Percentiles rank a stretch among this genome's conserved stretches.
These are phyloP conservation scores for Physocephala rufipes DNA, from an alignment of 2,888 invertebrate genomes.

Conservation along the genomic window DNA sequence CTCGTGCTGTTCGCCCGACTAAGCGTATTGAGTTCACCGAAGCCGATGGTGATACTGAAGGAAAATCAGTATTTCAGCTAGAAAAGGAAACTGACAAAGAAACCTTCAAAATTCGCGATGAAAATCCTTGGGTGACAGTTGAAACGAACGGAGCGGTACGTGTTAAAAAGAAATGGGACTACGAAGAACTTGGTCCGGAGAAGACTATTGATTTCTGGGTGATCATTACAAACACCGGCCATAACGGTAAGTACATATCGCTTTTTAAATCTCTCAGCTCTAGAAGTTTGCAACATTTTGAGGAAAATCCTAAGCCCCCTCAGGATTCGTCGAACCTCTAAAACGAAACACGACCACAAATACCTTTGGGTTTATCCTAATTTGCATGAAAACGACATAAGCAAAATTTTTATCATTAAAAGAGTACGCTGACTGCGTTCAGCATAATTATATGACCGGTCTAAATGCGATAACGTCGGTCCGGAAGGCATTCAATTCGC, in stretches of 20 bases:
- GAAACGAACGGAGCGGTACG: constrained; percentile 91
- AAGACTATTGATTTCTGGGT: constrained; percentile 97
- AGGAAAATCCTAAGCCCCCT: neutral
- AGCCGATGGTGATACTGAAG: constrained; percentile 88
- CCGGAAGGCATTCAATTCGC: too few relatives aligned
- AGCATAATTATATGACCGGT: too few relatives aligned
- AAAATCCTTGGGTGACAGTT: constrained; percentile 93
- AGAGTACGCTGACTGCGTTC: too few relatives aligned
- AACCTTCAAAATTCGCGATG: constrained; percentile 91
- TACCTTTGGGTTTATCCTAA: neutral
- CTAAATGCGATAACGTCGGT: too few relatives aligned
- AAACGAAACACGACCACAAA: neutral
- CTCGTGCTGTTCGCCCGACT: constrained; percentile 92
- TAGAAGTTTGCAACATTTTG: neutral
- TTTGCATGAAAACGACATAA: neutral
- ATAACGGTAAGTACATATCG: constrained; percentile 83
- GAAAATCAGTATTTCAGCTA: constrained; percentile 86
- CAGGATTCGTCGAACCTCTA: neutral
- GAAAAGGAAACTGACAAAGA: constrained; percentile 93
- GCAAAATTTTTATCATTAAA: neutral
- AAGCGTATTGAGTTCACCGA: constrained; percentile 92
- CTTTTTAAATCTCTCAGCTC: neutral
- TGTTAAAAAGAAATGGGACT: constrained; percentile 97
- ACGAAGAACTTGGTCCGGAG: constrained; percentile 91
- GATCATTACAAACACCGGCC: constrained; percentile 89